Base-by-base conservation (phyloP, 2,113 vertebrate genomes). In the Panurus biarmicus region DNA sequence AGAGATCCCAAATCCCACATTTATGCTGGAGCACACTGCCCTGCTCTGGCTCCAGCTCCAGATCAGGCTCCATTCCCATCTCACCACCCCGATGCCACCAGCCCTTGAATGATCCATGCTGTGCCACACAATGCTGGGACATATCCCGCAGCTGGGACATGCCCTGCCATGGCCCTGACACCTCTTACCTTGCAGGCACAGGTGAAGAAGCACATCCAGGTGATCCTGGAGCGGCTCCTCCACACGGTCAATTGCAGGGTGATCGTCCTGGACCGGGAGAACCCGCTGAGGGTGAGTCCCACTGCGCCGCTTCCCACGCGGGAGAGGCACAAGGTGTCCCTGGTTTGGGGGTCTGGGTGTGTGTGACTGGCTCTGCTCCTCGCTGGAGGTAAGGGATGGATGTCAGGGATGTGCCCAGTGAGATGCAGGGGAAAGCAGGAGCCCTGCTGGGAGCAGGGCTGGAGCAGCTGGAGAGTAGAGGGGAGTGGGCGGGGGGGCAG, bases 251-350 rank as follows among this genome's bases (percentile, higher is more conserved):
- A 80, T 11, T 31, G 53, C 36, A 71, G 96, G 64, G 95, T 97
- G 48, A 95, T 97, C 8, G 38, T 93, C 36, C 93, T 97, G 81
- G 96, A 93, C 24, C 79, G 92, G 57, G 95, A 97, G 69, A 92
- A 71, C 70, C 12, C 24, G 10, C 85, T 95, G 51, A 78, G 95
- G 67, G 96, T 97, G 72, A 96, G 96, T 96, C 26, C 64, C 53
- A 2, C 48, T 2, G 78, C 4, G 14, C 45, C 1, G 2, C 50
- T 24, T 13, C 54, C 24, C 1, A 33, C 0, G 1, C 0, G 2
- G 60, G 78, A 36, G 19, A 6, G 18, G 28, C 7, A 1, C 1
- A 17, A 10, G 33, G 20, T 4, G 7, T 12, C 7, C 0, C 58
- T 8, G 70, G 0, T 38, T 22, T 11, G 11, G 31, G 50, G 35